Evolutionary conservation across 2,797 vertebrate species (phyloP).

Genomic region (Sarcophilus harrisii): DNA sequence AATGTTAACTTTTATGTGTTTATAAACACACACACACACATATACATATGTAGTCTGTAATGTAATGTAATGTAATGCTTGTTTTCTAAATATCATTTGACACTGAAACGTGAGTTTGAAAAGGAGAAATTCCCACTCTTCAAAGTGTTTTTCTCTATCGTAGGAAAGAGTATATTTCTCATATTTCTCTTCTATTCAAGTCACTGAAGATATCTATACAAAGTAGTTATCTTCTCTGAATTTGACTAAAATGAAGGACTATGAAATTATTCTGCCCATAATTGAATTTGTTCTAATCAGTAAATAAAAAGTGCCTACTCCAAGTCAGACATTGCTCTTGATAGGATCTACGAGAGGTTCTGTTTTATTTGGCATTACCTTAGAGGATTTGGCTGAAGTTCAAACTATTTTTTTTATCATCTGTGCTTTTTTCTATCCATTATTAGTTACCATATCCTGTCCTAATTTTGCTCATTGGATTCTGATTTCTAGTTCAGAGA

Average conservation of each 20-base stretch:
- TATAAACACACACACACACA: too few relatives aligned
- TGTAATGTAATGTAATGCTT: too few relatives aligned
- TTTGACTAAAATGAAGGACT: neutral
- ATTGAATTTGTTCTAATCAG: neutral
- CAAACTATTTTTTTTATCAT: neutral
- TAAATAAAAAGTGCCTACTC: conserved; percentile 32
- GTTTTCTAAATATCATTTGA: neutral
- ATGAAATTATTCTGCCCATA: neutral
- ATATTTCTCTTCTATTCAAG: neutral
- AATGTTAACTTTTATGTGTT: neutral
- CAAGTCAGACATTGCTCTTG: neutral
- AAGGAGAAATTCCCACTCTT: neutral
- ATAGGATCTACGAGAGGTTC: neutral
- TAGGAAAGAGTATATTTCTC: neutral
- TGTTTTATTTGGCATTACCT: neutral
- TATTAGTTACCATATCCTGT: neutral
- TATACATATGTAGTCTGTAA: neutral
- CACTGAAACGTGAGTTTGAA: neutral
- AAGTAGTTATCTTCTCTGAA: neutral
- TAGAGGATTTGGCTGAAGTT: neutral
- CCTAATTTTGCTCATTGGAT: neutral
- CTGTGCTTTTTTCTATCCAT: neutral
- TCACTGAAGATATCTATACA: neutral
- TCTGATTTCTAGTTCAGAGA: neutral
- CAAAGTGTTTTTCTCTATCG: neutral